Evolutionary conservation across 2,888 invertebrate species (phyloP).

Genomic region (Merodon equestris): DNA sequence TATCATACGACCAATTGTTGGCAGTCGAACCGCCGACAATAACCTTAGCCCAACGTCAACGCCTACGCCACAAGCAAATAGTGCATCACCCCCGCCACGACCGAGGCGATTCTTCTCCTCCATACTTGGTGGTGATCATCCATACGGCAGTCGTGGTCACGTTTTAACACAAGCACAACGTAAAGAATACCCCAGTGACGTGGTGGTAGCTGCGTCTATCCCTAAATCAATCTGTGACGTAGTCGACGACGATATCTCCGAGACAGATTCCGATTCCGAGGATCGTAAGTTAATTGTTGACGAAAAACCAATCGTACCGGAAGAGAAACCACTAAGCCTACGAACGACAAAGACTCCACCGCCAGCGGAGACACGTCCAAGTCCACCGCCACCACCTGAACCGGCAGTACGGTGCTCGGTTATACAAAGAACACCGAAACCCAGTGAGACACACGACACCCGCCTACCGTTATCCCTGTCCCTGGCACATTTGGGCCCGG

Average conservation of each 20-base stretch:
- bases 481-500: slow-evolving; percentile 81
- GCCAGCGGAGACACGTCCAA: slow-evolving; percentile 77
- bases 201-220: slow-evolving; percentile 61
- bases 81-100: slow-evolving; percentile 73
- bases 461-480: slow-evolving; percentile 80
- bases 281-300: slow-evolving; percentile 82
- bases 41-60: slow-evolving; percentile 17
- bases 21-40: slow-evolving; percentile 47
- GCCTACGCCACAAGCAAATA: slow-evolving; percentile 25
- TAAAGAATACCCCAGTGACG: slow-evolving; percentile 84
- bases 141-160: slow-evolving; percentile 89
- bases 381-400: slow-evolving; percentile 84
- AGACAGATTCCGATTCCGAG: slow-evolving; percentile 78
- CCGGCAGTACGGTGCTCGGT: slow-evolving; percentile 88
- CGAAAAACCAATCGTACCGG: slow-evolving; percentile 84
- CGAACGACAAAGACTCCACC: slow-evolving; percentile 80
- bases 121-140: slow-evolving; percentile 88
- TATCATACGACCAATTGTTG: slow-evolving; percentile 43
- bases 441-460: slow-evolving; percentile 77
- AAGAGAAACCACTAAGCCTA: slow-evolving; percentile 82
- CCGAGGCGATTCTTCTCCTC: slow-evolving; percentile 88
- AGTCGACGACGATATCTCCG: slow-evolving; percentile 69
- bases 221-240: slow-evolving; percentile 30
- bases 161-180: slow-evolving; percentile 90
- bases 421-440: slow-evolving; percentile 87